A percentile compares a stretch with the other conserved stretches of the same genome.
Evolutionary conservation across 2,113 vertebrate species (phyloP).

Genomic region (Colossoma macropomum): DNA sequence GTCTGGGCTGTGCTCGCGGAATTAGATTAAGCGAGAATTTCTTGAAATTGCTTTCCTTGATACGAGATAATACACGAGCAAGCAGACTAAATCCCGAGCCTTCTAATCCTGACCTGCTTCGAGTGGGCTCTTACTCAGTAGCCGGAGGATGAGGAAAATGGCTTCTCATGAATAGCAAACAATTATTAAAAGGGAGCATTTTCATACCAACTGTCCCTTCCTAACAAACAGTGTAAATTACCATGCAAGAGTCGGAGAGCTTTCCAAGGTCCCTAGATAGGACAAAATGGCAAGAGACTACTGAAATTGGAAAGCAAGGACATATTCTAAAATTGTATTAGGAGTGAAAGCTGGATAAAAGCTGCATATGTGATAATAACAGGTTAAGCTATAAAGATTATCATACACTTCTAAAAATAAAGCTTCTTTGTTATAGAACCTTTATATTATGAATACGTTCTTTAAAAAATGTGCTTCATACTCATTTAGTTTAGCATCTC

Average conservation of each 20-base stretch:
- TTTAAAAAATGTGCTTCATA: too few species aligned
- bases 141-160: slow-evolving; percentile 43
- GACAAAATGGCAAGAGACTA: background rate
- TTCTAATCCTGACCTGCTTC: slow-evolving; percentile 61
- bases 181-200: slow-evolving; percentile 56
- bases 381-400: background rate
- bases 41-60: slow-evolving; percentile 57
- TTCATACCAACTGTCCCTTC: slow-evolving; percentile 33
- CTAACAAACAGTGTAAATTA: slow-evolving; percentile 27
- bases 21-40: slow-evolving; percentile 55
- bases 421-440: too few species aligned
- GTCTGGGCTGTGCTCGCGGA: slow-evolving; percentile 41
- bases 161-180: slow-evolving; percentile 59
- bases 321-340: slow-evolving; percentile 1
- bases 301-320: slow-evolving; percentile 2
- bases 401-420: too few species aligned
- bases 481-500: too few species aligned
- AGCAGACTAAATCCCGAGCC: slow-evolving; percentile 51
- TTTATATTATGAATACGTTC: too few species aligned
- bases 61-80: slow-evolving; percentile 57
- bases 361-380: background rate
- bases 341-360: background rate
- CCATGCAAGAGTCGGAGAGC: slow-evolving; percentile 23
- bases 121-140: slow-evolving; percentile 47
- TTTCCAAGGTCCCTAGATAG: slow-evolving; percentile 28